Evolutionary conservation across 2,113 vertebrate species (phyloP).

Genomic region (Pomatostomus ruficeps): DNA sequence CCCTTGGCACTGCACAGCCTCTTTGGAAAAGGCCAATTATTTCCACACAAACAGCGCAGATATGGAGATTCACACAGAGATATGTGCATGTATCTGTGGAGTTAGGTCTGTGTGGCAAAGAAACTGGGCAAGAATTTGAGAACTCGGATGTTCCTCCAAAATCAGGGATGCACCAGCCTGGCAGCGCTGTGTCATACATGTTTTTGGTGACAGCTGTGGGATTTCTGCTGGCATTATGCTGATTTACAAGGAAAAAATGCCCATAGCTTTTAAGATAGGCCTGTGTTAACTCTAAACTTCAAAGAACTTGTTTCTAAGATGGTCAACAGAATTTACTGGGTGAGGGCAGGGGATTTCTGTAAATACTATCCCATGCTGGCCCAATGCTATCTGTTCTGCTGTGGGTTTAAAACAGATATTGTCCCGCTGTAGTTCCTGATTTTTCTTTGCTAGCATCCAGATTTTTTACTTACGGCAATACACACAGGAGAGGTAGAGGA

Average conservation of each 20-base stretch:
- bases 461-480: not conserved
- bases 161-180: not conserved
- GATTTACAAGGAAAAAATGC: not conserved
- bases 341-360: not conserved
- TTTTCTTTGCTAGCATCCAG: not conserved
- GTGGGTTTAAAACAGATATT: not conserved
- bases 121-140: not conserved
- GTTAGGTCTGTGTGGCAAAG: not conserved
- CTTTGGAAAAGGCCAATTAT: not conserved
- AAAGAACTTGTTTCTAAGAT: not conserved
- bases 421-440: not conserved
- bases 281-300: not conserved
- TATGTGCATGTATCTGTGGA: fast-evolving
- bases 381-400: not conserved
- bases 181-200: fast-evolving
- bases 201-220: not conserved
- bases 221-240: not conserved
- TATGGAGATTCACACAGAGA: not conserved
- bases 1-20: too few species aligned
- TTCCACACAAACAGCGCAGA: not conserved
- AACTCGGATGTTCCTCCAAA: not conserved
- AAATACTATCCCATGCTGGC: not conserved
- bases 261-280: not conserved
- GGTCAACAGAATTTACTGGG: not conserved
- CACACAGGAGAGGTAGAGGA: not conserved